Percentiles rank a stretch among this genome's conserved stretches.
phyloP scores from a whole-genome alignment of 2,888 invertebrate genomes.

The Drosophila greeni region DNA sequence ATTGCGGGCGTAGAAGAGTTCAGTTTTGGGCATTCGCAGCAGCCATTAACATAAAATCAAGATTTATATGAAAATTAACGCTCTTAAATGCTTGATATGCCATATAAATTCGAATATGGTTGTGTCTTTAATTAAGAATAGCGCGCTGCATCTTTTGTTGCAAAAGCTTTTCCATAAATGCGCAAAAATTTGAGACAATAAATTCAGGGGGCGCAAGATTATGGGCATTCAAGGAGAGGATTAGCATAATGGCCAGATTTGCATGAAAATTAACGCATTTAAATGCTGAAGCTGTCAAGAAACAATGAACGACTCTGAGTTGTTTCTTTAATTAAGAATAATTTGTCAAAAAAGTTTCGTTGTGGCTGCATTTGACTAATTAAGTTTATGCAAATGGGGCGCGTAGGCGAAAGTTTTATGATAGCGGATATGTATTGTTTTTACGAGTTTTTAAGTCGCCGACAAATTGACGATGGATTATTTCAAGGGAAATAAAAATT shows the following conservation, averaged over 20 bases:
- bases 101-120: constrained; percentile 33
- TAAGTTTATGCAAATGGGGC: constrained; percentile 26
- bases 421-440: constrained; percentile 22
- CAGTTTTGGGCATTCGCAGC: constrained; percentile 2
- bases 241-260: constrained; percentile 52
- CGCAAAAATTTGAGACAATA: constrained; percentile 49
- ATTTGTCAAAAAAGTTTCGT: constrained; percentile 49
- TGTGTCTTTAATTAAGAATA: constrained; percentile 49
- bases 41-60: constrained; percentile 40
- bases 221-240: constrained; percentile 8
- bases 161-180: constrained; percentile 26
- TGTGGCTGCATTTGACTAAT: constrained; percentile 34
- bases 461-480: constrained; percentile 38
- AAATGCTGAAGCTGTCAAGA: constrained; percentile 50
- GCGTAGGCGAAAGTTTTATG: constrained; percentile 33
- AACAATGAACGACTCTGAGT: constrained; percentile 7
- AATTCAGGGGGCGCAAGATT: constrained; percentile 30
- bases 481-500: constrained; percentile 16
- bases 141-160: constrained; percentile 27
- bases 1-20: constrained; percentile 17
- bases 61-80: constrained; percentile 50
- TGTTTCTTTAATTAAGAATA: constrained; percentile 56
- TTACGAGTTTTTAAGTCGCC: constrained; percentile 45
- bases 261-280: constrained; percentile 51
- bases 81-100: constrained; percentile 48